These are phyloP conservation scores for Zenarchopterus dispar DNA, from an alignment of 2,797 vertebrate genomes.

Conservation along the genomic window DNA sequence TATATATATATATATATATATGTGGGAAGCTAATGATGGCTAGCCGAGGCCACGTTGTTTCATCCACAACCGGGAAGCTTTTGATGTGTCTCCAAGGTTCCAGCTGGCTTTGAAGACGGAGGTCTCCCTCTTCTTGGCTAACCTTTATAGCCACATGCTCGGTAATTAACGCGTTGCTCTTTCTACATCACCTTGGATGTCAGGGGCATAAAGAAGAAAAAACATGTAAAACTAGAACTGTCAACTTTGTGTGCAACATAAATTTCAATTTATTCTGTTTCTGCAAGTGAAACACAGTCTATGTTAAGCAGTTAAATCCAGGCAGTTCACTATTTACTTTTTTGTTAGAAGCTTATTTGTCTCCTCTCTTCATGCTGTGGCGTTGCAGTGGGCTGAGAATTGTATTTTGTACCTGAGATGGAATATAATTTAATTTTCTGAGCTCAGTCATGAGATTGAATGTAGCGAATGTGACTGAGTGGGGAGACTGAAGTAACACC, in stretches of 20 bases:
- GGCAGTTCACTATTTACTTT: too few relatives aligned
- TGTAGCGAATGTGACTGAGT: conserved; percentile 30
- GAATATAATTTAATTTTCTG: conserved; percentile 72
- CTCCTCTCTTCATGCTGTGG: conserved; percentile 29
- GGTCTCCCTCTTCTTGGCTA: conserved; percentile 67
- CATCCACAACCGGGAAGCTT: conserved; percentile 50
- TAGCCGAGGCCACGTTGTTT: conserved; percentile 43
- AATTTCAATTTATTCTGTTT: conserved; percentile 9
- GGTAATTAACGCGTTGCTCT: conserved; percentile 59
- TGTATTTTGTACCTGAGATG: conserved; percentile 58
- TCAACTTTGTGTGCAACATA: conserved; percentile 16
- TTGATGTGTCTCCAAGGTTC: conserved; percentile 74
- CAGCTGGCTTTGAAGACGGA: conserved; percentile 71
- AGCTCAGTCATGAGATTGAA: conserved; percentile 67
- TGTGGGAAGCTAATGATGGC: conserved; percentile 35
- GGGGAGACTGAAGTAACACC: conserved; percentile 43
- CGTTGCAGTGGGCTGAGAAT: conserved; percentile 56
- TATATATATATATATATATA: conserved; percentile 3
- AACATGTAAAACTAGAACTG: conserved; percentile 13
- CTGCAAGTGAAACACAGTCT: conserved; percentile 16
- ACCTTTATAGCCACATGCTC: conserved; percentile 66
- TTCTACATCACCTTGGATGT: conserved; percentile 37
- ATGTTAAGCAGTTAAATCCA: conserved; percentile 2
- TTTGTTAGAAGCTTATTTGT: conserved; percentile 29
- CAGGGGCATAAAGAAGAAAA: not conserved